Evolutionary conservation across 1,140 invertebrate species (phyloP).

Genomic region (Portunus trituberculatus): DNA sequence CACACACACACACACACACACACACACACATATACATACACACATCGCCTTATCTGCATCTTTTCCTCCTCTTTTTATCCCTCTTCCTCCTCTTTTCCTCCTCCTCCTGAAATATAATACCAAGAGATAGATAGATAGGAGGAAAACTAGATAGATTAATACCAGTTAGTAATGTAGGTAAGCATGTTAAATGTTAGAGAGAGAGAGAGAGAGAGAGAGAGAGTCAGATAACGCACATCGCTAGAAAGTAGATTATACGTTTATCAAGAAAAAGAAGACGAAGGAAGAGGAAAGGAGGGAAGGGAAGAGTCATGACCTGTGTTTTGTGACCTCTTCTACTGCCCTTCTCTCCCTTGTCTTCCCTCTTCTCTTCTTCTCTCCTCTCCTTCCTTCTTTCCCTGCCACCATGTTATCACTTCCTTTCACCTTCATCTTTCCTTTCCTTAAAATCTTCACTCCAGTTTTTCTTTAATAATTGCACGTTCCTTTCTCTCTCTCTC

Average conservation of each 20-base stretch:
- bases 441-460: not conserved
- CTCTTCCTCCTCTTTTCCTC: not conserved
- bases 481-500: too few species aligned
- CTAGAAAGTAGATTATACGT: not conserved
- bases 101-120: not conserved
- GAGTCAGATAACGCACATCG: not conserved
- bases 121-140: not conserved
- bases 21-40: not conserved
- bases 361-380: not conserved
- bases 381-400: not conserved
- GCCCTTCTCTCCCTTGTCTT: not conserved
- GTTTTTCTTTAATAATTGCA: not conserved
- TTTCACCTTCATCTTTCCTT: not conserved
- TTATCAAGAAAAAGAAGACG: not conserved
- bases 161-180: not conserved
- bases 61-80: not conserved
- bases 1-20: constrained; percentile 40
- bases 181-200: not conserved
- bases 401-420: not conserved
- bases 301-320: not conserved
- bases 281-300: not conserved
- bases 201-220: constrained; percentile 4
- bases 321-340: not conserved
- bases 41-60: not conserved
- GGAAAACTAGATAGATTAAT: constrained; percentile 2